Evolutionary conservation across 1,140 invertebrate species (phyloP), one percentile per base, ranked within the genome.

Genomic region (Meloidogyne hapla): DNA sequence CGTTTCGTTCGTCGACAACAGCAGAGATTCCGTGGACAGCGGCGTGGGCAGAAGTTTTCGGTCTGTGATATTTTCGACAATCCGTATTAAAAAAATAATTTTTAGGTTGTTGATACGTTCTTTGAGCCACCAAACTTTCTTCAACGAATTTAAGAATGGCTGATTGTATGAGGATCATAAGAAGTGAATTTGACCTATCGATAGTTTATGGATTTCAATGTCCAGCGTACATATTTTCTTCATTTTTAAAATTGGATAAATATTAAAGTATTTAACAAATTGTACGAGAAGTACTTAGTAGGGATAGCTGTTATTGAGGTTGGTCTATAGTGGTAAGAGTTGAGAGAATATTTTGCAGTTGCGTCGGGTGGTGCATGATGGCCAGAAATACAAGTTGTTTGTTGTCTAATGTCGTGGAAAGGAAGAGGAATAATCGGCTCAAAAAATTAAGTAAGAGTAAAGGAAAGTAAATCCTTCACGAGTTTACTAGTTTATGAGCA

Each of bases 51-150:
- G 69, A n/a, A 71, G 48, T 42, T 64, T 21, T 12, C 40, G 28
- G 71, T 73, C 2, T 21, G 71, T 28, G 33, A 8, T 63, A 2
- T 10, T 23, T 45, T 25, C 5, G 2, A 12, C 12, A 62, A 25
- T 18, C 23, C 21, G 15, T 6, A 64, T 23, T 1, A 5, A 4
- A 6, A 12, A 15, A 10, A 56, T 12, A 8, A 18, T 13, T 76
- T 74, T 74, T 40, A 74, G 75, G 26, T 15, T 8, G 75, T 78
- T 65, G 80, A 33, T 33, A 33, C 79, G 5, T 68, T 83, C 56
- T 83, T 79, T 48, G 79, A 83, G 71, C 80, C 80, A 2, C 48
- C 62, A 4, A 81, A 82, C 38, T 81, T 74, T 66, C 72, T 81
- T 48, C 75, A 83, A 64, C 80, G 80, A 25, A 63, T 73, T 42